Evolutionary conservation across 2,888 invertebrate genomes (phyloP).

Genomic region (Parnassius orleans): DNA sequence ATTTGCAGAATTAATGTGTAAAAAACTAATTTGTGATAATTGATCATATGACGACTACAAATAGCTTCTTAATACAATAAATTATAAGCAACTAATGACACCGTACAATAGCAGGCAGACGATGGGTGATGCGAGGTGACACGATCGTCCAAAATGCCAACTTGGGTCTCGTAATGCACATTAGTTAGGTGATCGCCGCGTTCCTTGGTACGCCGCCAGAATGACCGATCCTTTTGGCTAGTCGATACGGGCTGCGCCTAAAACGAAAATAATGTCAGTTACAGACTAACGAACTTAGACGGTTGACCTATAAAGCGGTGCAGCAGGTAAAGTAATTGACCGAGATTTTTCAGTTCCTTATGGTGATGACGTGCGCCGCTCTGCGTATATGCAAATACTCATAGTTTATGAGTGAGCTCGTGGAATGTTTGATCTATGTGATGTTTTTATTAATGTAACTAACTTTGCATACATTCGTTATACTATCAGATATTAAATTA

Average conservation of each 20-base stretch:
- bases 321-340: slow-evolving; percentile 28
- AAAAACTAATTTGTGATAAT: too few species aligned
- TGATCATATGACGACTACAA: not conserved
- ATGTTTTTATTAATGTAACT: too few species aligned
- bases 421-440: not conserved
- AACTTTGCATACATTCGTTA: too few species aligned
- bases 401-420: not conserved
- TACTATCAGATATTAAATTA: too few species aligned
- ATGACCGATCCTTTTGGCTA: slow-evolving; percentile 78
- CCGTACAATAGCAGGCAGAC: slow-evolving; percentile 24
- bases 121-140: slow-evolving; percentile 37
- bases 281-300: slow-evolving; percentile 79
- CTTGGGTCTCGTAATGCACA: slow-evolving; percentile 73
- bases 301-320: slow-evolving; percentile 70
- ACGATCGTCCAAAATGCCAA: slow-evolving; percentile 65
- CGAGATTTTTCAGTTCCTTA: slow-evolving; percentile 11
- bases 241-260: slow-evolving; percentile 69
- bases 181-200: slow-evolving; percentile 71
- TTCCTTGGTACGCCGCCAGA: slow-evolving; percentile 80
- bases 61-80: not conserved
- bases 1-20: too few species aligned
- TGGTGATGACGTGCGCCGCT: slow-evolving; percentile 8
- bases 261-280: slow-evolving; percentile 77
- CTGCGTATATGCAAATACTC: not conserved
- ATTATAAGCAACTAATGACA: not conserved